Conservation (phyloP, 1,140 invertebrate species). For the Asbolus verrucosus region DNA sequence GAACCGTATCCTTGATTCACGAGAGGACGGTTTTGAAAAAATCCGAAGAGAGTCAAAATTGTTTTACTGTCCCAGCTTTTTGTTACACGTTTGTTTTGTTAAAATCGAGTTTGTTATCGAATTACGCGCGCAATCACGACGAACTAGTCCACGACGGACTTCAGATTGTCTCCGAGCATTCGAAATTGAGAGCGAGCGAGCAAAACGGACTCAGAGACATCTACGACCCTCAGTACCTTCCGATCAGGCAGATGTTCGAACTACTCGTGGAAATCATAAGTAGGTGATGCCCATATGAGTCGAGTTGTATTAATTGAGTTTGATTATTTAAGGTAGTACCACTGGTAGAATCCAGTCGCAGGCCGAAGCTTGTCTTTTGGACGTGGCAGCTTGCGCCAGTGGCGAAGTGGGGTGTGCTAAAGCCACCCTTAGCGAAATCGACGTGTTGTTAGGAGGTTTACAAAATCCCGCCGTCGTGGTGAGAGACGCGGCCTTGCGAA, state of each 20-base stretch:
- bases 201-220: constrained; percentile 67
- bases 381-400: constrained; percentile 79
- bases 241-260: constrained; percentile 83
- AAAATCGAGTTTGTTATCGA: constrained; percentile 72
- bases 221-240: constrained; percentile 81
- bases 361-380: constrained; percentile 80
- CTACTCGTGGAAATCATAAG: constrained; percentile 85
- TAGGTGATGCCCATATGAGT: too few species aligned
- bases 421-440: constrained; percentile 79
- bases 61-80: constrained; percentile 80
- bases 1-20: constrained; percentile 74
- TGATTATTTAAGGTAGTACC: constrained; percentile 73
- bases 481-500: constrained; percentile 83
- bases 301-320: too few species aligned
- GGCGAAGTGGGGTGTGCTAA: constrained; percentile 72
- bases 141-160: constrained; percentile 73
- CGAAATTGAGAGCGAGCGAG: constrained; percentile 70
- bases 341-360: constrained; percentile 79
- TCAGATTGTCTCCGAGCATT: constrained; percentile 79
- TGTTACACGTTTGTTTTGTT: constrained; percentile 87
- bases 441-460: constrained; percentile 80
- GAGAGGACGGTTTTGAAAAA: constrained; percentile 57
- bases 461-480: constrained; percentile 78
- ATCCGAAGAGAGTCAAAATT: constrained; percentile 46
- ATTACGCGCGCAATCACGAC: constrained; percentile 68